phyloP scores from a whole-genome alignment of 2,797 vertebrate genomes.

The Sebastes steindachneri region DNA sequence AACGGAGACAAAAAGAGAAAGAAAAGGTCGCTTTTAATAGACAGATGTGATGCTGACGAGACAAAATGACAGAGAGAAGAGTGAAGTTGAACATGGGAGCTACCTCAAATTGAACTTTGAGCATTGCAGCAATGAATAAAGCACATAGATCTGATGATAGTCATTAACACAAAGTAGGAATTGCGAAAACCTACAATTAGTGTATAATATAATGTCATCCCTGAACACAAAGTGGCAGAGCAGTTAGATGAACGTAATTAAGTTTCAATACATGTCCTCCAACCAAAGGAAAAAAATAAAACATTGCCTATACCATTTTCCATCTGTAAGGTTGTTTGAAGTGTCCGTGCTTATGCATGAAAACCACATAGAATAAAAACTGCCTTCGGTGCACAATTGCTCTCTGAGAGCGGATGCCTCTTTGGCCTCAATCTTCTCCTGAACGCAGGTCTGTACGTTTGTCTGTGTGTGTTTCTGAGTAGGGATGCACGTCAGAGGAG shows the following conservation, averaged over 20 bases:
- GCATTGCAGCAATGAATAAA: constrained; percentile 7
- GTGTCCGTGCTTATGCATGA: neutral
- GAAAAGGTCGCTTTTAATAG: constrained; percentile 39
- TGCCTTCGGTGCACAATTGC: constrained; percentile 10
- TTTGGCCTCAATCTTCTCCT: constrained; percentile 51
- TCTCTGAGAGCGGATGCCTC: constrained; percentile 17
- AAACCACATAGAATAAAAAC: constrained; percentile 22
- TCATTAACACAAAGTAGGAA: constrained; percentile 26
- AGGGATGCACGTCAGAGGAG: neutral
- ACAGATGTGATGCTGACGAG: constrained; percentile 18
- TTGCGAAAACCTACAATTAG: constrained; percentile 41
- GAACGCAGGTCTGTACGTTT: constrained; percentile 16
- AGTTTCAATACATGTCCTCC: constrained; percentile 16
- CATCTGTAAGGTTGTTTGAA: constrained; percentile 15
- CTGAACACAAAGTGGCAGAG: constrained; percentile 19
- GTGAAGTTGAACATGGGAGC: neutral
- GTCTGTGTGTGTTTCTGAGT: neutral
- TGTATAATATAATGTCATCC: constrained; percentile 24
- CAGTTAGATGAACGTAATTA: constrained; percentile 39
- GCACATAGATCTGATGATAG: neutral
- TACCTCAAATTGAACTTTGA: constrained; percentile 13
- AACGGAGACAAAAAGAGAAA: neutral
- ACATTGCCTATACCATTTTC: constrained; percentile 12
- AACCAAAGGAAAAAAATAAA: neutral
- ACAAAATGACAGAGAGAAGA: constrained; percentile 22